These are phyloP conservation scores for Pseudoips prasinana DNA, from an alignment of 2,888 invertebrate genomes.

Conservation along the genomic window DNA sequence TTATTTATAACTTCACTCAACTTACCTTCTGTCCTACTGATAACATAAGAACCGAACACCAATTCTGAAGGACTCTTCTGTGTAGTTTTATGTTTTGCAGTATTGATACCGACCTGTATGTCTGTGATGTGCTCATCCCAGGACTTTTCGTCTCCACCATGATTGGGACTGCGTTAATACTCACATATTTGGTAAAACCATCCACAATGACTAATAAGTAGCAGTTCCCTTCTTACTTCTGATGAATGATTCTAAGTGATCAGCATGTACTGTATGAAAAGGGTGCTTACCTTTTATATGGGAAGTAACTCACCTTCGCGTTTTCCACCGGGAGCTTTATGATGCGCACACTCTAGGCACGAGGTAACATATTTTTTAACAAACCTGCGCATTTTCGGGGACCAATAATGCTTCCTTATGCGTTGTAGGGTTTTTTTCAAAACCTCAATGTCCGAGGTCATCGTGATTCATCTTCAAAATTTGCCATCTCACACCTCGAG, in stretches of 20 bases:
- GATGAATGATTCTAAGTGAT: not conserved
- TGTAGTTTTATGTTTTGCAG: slow-evolving; percentile 1
- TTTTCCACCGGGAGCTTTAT: slow-evolving; percentile 13
- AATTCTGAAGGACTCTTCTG: slow-evolving; percentile 1
- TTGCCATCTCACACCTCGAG: slow-evolving; percentile 26
- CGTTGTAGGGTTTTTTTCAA: slow-evolving; percentile 21
- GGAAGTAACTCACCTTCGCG: slow-evolving; percentile 2
- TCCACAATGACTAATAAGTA: slow-evolving; percentile 3
- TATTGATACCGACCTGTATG: slow-evolving; percentile 3
- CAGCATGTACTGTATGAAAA: slow-evolving; percentile 2
- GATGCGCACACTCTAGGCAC: slow-evolving; percentile 6
- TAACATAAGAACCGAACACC: not conserved
- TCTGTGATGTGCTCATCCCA: slow-evolving; percentile 1
- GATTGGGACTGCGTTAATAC: not conserved
- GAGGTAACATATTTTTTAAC: slow-evolving; percentile 8
- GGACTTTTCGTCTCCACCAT: not conserved
- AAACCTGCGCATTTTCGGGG: slow-evolving; percentile 6
- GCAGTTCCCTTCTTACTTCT: not conserved
- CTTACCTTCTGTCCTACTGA: not conserved
- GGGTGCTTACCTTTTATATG: not conserved
- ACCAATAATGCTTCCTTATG: slow-evolving; percentile 5
- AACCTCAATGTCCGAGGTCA: slow-evolving; percentile 26
- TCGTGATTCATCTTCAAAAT: slow-evolving; percentile 25
- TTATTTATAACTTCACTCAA: not conserved
- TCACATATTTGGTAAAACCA: slow-evolving; percentile 1